A percentile compares a stretch with the other conserved stretches of the same genome.
Conservation (phyloP, 2,888 invertebrate genomes). For the Buathra laborator region DNA sequence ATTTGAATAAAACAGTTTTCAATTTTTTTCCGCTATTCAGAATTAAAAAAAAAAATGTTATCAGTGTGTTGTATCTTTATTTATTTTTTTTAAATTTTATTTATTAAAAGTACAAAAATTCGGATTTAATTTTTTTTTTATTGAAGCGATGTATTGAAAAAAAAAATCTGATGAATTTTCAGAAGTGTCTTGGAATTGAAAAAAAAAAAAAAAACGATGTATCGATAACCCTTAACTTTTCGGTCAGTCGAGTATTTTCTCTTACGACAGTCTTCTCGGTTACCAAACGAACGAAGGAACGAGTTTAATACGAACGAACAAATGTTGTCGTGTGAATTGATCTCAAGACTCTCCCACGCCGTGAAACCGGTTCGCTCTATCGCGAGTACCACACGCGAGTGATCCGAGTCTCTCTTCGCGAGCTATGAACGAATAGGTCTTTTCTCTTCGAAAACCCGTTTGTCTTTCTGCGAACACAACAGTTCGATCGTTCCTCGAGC, state of each 20-base stretch:
- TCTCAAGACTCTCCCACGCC: constrained; percentile 62
- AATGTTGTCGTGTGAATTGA: constrained; percentile 65
- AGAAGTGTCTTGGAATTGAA: background rate
- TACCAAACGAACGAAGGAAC: constrained; percentile 22
- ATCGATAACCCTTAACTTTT: background rate
- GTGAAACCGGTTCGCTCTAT: constrained; percentile 61
- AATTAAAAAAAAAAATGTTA: too few relatives aligned
- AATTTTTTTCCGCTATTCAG: too few relatives aligned
- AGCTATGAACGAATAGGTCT: constrained; percentile 22
- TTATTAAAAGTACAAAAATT: too few relatives aligned
- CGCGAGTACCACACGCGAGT: constrained; percentile 62
- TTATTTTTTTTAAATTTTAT: too few relatives aligned
- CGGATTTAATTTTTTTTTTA: too few relatives aligned
- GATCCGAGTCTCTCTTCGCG: constrained; percentile 41
- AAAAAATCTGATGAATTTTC: background rate
- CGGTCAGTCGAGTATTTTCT: background rate
- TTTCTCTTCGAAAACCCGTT: constrained; percentile 55
- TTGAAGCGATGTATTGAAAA: too few relatives aligned
- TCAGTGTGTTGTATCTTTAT: too few relatives aligned
- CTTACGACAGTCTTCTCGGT: background rate
- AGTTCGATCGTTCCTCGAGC: constrained; percentile 29
- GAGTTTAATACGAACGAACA: constrained; percentile 13
- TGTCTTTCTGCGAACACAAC: constrained; percentile 50
- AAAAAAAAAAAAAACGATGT: background rate
- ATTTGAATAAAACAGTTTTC: too few relatives aligned